Evolutionary conservation across 2,888 invertebrate genomes (phyloP).

Genomic region (Drosophila limbata): DNA sequence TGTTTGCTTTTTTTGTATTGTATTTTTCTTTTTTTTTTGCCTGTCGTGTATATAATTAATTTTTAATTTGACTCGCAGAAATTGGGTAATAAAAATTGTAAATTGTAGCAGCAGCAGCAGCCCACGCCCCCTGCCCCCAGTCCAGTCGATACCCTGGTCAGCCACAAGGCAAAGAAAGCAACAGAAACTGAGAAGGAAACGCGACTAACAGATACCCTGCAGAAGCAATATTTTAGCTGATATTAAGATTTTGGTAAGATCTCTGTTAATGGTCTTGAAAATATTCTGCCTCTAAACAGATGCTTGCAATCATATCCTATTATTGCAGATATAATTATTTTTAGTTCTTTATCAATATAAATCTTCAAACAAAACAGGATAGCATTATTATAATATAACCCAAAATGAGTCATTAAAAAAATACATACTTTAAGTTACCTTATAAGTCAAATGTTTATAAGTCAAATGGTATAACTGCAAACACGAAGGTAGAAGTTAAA

Average conservation of each 20-base stretch:
- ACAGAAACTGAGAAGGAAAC: not conserved
- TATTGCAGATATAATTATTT: too few species aligned
- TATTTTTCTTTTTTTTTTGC: slow-evolving; percentile 29
- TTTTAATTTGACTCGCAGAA: slow-evolving; percentile 75
- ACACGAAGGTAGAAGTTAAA: too few species aligned
- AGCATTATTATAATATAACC: too few species aligned
- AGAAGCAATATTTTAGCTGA: not conserved
- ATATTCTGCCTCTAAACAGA: not conserved
- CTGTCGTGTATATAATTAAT: slow-evolving; percentile 72
- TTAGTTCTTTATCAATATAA: too few species aligned
- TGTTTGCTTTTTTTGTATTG: slow-evolving; percentile 39
- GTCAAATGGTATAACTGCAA: too few species aligned
- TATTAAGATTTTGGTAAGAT: too few species aligned
- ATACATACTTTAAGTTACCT: too few species aligned
- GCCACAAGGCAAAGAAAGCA: slow-evolving; percentile 46
- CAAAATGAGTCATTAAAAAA: too few species aligned
- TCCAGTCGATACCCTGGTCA: slow-evolving; percentile 39
- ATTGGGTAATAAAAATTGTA: slow-evolving; percentile 78
- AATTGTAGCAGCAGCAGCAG: slow-evolving; percentile 57
- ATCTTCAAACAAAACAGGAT: too few species aligned
- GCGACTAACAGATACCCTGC: slow-evolving; percentile 6
- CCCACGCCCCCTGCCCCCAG: slow-evolving; percentile 22
- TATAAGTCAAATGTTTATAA: too few species aligned
- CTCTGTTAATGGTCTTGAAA: not conserved
- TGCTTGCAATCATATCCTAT: not conserved